Evolutionary conservation across 2,797 vertebrate genomes (phyloP).

Genomic region (Rhinichthys osculus): DNA sequence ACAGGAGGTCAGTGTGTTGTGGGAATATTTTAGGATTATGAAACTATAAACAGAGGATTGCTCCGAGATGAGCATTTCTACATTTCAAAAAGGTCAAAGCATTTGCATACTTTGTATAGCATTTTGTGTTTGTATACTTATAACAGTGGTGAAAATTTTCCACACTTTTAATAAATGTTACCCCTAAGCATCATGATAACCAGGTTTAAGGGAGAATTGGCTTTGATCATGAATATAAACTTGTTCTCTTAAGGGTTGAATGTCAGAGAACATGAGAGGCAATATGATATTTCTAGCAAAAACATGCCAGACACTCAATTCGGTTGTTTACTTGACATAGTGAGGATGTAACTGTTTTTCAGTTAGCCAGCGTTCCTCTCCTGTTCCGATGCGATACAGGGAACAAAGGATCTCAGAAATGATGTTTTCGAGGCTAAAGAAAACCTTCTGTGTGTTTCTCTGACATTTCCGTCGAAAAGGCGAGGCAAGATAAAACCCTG

Average conservation of each 20-base stretch:
- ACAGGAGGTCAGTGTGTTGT: not conserved
- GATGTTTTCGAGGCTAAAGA: constrained; percentile 44
- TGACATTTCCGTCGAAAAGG: constrained; percentile 56
- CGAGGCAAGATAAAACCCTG: constrained; percentile 66
- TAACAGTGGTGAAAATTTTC: not conserved
- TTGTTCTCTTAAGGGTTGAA: not conserved
- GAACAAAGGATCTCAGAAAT: constrained; percentile 37
- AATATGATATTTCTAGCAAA: not conserved
- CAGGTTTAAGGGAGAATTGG: not conserved
- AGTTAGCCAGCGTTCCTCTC: constrained; percentile 15
- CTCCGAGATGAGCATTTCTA: not conserved
- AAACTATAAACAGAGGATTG: not conserved
- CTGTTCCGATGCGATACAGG: constrained; percentile 8
- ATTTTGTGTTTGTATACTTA: not conserved
- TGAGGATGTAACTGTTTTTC: not conserved
- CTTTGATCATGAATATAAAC: not conserved
- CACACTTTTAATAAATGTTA: not conserved
- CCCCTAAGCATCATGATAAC: not conserved
- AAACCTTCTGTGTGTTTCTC: constrained; percentile 59
- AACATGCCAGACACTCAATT: not conserved
- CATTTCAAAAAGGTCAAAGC: not conserved
- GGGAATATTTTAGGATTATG: not conserved
- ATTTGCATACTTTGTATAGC: too few relatives aligned
- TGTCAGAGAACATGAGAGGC: not conserved
- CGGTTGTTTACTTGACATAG: not conserved